A percentile compares a stretch with the other conserved stretches of the same genome.
phyloP scores from a whole-genome alignment of 30 jellyfish, hydroid and myxozoan species.

The Hydractinia echinata region DNA sequence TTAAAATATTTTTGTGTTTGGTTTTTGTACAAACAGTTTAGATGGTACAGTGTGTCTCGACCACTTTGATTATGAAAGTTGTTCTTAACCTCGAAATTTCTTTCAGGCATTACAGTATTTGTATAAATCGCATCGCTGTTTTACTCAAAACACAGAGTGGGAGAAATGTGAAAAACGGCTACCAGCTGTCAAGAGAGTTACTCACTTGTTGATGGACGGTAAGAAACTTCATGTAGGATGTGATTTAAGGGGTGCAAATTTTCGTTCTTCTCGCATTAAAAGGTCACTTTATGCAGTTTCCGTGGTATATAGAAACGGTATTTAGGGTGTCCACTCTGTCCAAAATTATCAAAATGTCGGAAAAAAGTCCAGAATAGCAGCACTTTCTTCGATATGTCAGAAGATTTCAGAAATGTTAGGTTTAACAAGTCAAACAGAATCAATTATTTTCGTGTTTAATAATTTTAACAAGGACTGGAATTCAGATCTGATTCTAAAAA shows the following conservation, averaged over 20 bases:
- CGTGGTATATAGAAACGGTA: background rate
- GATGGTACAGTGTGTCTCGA: background rate
- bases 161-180: slow-evolving; percentile 33
- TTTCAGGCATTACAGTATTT: slow-evolving; percentile 45
- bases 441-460: too few species aligned
- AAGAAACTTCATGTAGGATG: background rate
- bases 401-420: too few species aligned
- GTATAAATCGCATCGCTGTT: slow-evolving; percentile 49
- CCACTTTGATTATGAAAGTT: background rate
- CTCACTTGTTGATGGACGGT: slow-evolving; percentile 41
- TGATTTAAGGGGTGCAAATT: too few species aligned
- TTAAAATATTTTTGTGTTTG: background rate
- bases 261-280: background rate
- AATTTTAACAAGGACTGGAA: too few species aligned
- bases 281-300: background rate
- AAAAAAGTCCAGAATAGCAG: too few species aligned
- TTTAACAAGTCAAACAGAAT: too few species aligned
- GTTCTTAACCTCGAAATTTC: background rate
- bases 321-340: background rate
- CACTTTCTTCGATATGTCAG: too few species aligned
- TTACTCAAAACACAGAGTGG: slow-evolving; percentile 54
- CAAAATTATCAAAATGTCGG: too few species aligned
- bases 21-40: background rate
- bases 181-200: slow-evolving; percentile 38
- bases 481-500: too few species aligned